Evolutionary conservation across 2,113 vertebrate species (phyloP), one percentile per base, ranked within the genome.

Genomic region (Macquaria ambigua): DNA sequence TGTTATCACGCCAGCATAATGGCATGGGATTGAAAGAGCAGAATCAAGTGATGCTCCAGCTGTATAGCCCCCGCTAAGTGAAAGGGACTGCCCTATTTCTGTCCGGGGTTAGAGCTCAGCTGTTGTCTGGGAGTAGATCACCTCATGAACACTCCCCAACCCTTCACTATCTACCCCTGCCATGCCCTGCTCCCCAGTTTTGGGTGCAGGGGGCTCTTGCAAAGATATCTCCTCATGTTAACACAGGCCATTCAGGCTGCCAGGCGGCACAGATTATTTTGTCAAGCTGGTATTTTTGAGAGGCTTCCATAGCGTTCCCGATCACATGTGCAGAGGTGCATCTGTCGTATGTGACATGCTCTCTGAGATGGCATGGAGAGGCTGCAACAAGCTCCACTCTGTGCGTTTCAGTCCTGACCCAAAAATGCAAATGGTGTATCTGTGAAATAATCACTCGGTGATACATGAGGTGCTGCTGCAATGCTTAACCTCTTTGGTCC

Each of bases 1-100:
- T 89, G 87, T 89, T 90, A 55, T 80, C 53, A 28, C 78, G 43
- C 78, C 81, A 23, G 48, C 48, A 23, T 87, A 82, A 84, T 82
- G 61, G 71, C 46, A 41, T 18, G 62, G 77, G 78, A 89, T 82
- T 77, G 81, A 85, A 73, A 85, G 73, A 84, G 87, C n/a, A 67
- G 73, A 89, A 79, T 88, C 50, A 52, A 85, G 77, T 75, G 89
- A 90, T 88, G 79, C 79, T 90, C 61, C 50, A 81, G 85, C 64
- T 80, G 87, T 68, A 75, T 52, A 52, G 85, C 62, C 86, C 71
- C 77, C 68, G 81, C 71, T 91, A 90, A 88, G 84, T 90, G 83
- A 92, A 88, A 93, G 82, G 67, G 14, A 73, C 75, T 58, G 79
- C 74, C 83, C 93, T 95, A 94, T 95, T 95, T 95, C 88, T 93